Percentiles rank a stretch among this genome's conserved stretches.
Evolutionary conservation across 1,140 invertebrate genomes (phyloP).

Genomic region (Colletes latitarsis): DNA sequence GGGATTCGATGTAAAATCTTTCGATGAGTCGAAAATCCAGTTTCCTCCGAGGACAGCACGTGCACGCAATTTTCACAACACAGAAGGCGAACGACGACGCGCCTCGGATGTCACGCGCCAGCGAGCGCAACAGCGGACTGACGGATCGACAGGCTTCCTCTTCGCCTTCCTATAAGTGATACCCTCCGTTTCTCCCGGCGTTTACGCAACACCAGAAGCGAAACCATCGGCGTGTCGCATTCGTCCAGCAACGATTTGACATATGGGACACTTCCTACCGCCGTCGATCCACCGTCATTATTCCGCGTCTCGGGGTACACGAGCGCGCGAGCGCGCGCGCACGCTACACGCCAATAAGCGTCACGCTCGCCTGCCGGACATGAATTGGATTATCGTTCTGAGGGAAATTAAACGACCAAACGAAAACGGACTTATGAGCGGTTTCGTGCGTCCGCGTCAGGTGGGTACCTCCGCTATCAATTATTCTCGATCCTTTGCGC

Average conservation of each 20-base stretch:
- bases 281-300: slow-evolving; percentile 32
- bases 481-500: background rate
- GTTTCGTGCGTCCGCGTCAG: background rate
- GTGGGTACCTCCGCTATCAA: too few relatives aligned
- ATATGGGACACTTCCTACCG: slow-evolving; percentile 41
- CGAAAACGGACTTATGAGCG: background rate
- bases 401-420: slow-evolving; percentile 18
- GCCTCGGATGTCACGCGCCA: background rate
- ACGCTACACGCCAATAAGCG: slow-evolving; percentile 35
- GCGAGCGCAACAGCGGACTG: background rate
- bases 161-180: background rate
- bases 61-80: background rate
- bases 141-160: background rate
- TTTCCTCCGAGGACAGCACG: background rate
- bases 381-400: slow-evolving; percentile 28
- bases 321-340: background rate
- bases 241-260: slow-evolving; percentile 36
- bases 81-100: background rate
- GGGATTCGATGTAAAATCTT: background rate
- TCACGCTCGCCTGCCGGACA: slow-evolving; percentile 29
- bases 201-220: slow-evolving; percentile 30
- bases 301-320: slow-evolving; percentile 18
- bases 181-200: background rate
- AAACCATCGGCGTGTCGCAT: slow-evolving; percentile 16
- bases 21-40: background rate